A percentile compares a stretch with the other conserved stretches of the same genome.
These are phyloP conservation scores for Poeciliopsis turrubarensis DNA, from an alignment of 2,113 vertebrate species.

Conservation along the genomic window DNA sequence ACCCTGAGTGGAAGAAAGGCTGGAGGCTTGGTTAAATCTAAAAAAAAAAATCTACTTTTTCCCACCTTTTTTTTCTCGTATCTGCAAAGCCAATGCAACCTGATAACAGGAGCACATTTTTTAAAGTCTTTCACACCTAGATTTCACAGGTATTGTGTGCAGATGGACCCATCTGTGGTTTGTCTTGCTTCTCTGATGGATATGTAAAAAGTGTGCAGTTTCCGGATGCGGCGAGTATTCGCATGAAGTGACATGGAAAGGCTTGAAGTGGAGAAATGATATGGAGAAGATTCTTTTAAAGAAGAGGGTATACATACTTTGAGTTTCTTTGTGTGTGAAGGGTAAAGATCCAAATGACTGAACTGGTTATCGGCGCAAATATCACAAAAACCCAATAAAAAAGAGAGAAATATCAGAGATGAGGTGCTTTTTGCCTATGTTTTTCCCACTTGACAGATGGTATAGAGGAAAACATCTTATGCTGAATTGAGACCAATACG, in stretches of 20 bases:
- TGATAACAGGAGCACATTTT: slow-evolving; percentile 1
- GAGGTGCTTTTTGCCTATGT: too few species aligned
- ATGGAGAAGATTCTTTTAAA: too few species aligned
- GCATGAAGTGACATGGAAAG: too few species aligned
- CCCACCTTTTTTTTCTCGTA: background rate
- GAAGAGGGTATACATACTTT: too few species aligned
- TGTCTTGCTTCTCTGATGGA: slow-evolving; percentile 15
- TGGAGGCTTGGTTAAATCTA: slow-evolving; percentile 22
- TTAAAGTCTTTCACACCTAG: slow-evolving; percentile 33
- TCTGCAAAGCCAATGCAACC: background rate
- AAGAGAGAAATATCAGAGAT: background rate
- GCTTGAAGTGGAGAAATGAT: too few species aligned
- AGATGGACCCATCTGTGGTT: slow-evolving; percentile 56
- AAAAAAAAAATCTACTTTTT: too few species aligned
- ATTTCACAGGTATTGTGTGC: slow-evolving; percentile 40
- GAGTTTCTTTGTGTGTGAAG: too few species aligned
- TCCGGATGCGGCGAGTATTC: too few species aligned
- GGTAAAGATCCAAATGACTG: background rate
- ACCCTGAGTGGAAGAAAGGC: slow-evolving; percentile 15
- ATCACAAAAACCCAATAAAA: background rate
- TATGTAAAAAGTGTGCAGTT: too few species aligned
- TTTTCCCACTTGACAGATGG: background rate
- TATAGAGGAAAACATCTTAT: too few species aligned
- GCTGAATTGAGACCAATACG: too few species aligned
- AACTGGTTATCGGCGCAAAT: background rate